These are phyloP conservation scores for Thalassoma bifasciatum DNA, from an alignment of 2,113 vertebrate genomes.

Conservation along the genomic window DNA sequence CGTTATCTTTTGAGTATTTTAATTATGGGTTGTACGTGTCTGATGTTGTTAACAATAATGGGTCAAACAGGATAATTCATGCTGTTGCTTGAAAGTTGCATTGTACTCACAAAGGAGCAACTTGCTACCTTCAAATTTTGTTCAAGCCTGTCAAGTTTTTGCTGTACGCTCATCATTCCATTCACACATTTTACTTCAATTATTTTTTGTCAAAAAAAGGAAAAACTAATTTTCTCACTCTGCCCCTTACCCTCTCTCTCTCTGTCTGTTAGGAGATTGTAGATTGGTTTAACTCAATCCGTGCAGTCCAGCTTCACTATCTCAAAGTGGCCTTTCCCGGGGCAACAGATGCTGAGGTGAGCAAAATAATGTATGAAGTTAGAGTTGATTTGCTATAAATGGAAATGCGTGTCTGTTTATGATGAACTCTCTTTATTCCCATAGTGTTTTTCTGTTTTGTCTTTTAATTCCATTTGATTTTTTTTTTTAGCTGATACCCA, in stretches of 20 bases:
- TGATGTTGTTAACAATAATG: no score
- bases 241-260: not conserved
- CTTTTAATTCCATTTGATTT: not conserved
- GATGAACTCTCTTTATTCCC: not conserved
- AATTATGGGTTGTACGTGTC: no score
- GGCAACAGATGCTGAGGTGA: slow-evolving; percentile 89
- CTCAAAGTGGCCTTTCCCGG: slow-evolving; percentile 96
- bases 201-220: no score
- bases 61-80: no score
- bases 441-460: not conserved
- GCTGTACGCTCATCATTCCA: no score
- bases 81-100: no score
- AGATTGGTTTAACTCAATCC: slow-evolving; percentile 96
- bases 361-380: slow-evolving; percentile 11
- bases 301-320: slow-evolving; percentile 95
- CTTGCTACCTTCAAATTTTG: no score
- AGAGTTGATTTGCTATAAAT: not conserved
- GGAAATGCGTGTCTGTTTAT: not conserved
- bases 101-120: no score
- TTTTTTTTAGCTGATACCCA: slow-evolving; percentile 85
- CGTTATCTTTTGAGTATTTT: no score
- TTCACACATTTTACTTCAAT: not conserved
- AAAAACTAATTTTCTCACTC: not conserved
- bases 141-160: no score
- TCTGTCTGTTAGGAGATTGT: slow-evolving; percentile 88